phyloP scores from a whole-genome alignment of 2,113 vertebrate genomes.

The Poeciliopsis occidentalis region DNA sequence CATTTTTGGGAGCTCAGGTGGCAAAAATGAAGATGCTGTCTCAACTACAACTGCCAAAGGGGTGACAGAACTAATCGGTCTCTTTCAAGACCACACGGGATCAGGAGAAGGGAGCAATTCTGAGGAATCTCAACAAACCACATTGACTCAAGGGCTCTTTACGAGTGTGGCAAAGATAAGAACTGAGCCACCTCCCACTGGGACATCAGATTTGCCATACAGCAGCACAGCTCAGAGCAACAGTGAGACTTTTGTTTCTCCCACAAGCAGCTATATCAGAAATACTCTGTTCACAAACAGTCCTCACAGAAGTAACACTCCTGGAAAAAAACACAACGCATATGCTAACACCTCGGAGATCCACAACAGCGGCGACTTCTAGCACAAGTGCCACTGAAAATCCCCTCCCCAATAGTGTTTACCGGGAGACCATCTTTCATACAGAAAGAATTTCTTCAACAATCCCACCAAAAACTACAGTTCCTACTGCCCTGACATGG shows the following conservation, averaged over 20 bases:
- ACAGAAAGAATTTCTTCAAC: constrained; percentile 26
- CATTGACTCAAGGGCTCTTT: constrained; percentile 35
- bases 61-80: constrained; percentile 19
- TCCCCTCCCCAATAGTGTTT: constrained; percentile 36
- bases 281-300: constrained; percentile 46
- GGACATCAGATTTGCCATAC: constrained; percentile 58
- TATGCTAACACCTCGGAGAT: constrained; percentile 29
- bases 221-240: constrained; percentile 34
- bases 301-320: constrained; percentile 39
- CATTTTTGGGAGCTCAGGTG: not conserved
- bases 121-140: constrained; percentile 43
- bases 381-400: constrained; percentile 23
- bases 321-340: constrained; percentile 49
- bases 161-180: constrained; percentile 50
- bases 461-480: constrained; percentile 49
- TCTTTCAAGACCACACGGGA: constrained; percentile 35
- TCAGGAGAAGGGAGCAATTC: constrained; percentile 55
- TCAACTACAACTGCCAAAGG: constrained; percentile 26
- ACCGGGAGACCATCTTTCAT: constrained; percentile 6
- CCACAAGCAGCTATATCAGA: constrained; percentile 45
- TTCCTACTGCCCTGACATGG: constrained; percentile 51
- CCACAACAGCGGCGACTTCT: constrained; percentile 12
- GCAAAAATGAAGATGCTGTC: not conserved
- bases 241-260: constrained; percentile 56
- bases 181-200: constrained; percentile 46